A percentile compares a stretch with the other conserved stretches of the same genome.
Evolutionary conservation across 2,888 invertebrate genomes (phyloP).

Genomic region (Furcula furcula): DNA sequence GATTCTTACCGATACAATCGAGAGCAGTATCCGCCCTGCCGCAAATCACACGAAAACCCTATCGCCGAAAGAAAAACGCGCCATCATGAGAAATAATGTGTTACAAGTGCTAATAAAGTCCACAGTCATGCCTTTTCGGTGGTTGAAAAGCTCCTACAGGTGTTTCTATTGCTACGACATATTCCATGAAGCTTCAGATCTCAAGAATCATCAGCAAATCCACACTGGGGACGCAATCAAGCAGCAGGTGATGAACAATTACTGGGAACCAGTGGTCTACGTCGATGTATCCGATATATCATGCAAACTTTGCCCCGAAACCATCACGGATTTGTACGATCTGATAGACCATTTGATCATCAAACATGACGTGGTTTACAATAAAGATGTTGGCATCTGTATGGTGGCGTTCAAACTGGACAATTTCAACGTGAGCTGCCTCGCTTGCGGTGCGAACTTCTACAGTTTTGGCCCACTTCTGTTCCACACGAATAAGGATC

Average conservation of each 20-base stretch:
- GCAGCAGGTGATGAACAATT: constrained; percentile 64
- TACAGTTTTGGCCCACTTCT: constrained; percentile 67
- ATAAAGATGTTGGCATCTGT: constrained; percentile 65
- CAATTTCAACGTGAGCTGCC: constrained; percentile 56
- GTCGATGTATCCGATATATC: constrained; percentile 58
- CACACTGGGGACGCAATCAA: constrained; percentile 55
- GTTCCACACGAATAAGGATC: constrained; percentile 70
- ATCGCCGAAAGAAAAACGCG: constrained; percentile 54
- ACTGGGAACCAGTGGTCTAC: constrained; percentile 70
- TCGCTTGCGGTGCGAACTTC: constrained; percentile 60
- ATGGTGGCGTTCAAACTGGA: constrained; percentile 70
- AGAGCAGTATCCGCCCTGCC: constrained; percentile 10
- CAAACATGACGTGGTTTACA: constrained; percentile 53
- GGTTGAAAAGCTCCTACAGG: constrained; percentile 71
- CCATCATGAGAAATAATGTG: constrained; percentile 63
- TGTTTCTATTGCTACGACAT: constrained; percentile 77
- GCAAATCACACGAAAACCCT: constrained; percentile 19
- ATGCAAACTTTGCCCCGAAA: constrained; percentile 58
- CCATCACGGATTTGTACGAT: constrained; percentile 54
- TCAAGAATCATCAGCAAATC: constrained; percentile 55
- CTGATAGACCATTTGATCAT: constrained; percentile 61
- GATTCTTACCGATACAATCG: neutral
- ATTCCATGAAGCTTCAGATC: constrained; percentile 61
- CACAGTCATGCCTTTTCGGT: constrained; percentile 68
- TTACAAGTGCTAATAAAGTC: constrained; percentile 60